Conservation (phyloP, 2,888 invertebrate species). For the Oxyteleia sp. region DNA sequence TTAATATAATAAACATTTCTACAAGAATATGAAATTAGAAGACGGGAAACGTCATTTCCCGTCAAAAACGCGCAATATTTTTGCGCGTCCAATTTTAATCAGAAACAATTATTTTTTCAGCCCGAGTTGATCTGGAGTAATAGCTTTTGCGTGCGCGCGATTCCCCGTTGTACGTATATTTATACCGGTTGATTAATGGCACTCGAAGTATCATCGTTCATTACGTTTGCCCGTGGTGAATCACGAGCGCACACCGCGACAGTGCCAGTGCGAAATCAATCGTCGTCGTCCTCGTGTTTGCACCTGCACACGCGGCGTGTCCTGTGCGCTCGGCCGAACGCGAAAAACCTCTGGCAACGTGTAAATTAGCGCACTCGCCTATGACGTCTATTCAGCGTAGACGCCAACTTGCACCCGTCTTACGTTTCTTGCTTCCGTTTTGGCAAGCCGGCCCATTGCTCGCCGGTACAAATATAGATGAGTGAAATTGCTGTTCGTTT, state of each 20-base stretch:
- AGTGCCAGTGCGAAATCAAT: constrained; percentile 36
- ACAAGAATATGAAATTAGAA: too few species aligned
- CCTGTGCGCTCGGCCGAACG: constrained; percentile 7
- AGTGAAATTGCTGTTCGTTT: constrained; percentile 31
- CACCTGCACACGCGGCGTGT: constrained; percentile 25
- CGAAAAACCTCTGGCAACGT: constrained; percentile 49
- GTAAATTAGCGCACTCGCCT: constrained; percentile 59
- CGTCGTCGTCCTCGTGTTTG: constrained; percentile 30
- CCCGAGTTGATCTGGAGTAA: neutral
- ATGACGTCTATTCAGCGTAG: constrained; percentile 21
- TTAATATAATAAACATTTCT: too few species aligned
- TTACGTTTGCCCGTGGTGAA: constrained; percentile 24
- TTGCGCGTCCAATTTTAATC: too few species aligned
- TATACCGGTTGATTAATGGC: constrained; percentile 41
- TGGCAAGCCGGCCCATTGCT: constrained; percentile 36
- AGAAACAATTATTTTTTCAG: constrained; percentile 17
- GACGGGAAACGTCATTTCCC: too few species aligned
- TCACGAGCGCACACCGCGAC: constrained; percentile 15
- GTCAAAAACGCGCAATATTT: too few species aligned
- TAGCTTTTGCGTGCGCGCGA: neutral
- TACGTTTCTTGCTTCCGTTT: constrained; percentile 56
- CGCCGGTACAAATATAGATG: constrained; percentile 53
- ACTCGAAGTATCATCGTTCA: constrained; percentile 47
- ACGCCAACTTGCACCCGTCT: constrained; percentile 56
- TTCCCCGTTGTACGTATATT: constrained; percentile 13